phyloP scores from a whole-genome alignment of 2,888 invertebrate species.

The Melitaea athalia region DNA sequence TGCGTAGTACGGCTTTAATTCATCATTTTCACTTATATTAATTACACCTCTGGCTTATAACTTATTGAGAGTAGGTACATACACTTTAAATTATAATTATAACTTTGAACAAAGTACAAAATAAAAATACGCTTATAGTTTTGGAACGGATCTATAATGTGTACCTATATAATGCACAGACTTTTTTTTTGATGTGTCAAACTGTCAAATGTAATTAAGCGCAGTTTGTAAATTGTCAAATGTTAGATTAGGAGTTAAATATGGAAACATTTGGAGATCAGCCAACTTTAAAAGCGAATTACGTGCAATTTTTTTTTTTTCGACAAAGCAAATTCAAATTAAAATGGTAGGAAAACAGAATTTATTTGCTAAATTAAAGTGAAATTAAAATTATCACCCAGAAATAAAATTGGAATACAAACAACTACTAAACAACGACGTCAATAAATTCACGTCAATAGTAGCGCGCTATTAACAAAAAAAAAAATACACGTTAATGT shows the following conservation, averaged over 20 bases:
- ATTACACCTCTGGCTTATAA: too few relatives aligned
- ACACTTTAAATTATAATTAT: too few relatives aligned
- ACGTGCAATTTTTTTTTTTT: conserved; percentile 52
- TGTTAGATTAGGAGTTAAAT: conserved; percentile 59
- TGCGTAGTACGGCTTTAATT: too few relatives aligned
- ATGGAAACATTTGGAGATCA: conserved; percentile 59
- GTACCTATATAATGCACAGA: too few relatives aligned
- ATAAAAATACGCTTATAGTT: too few relatives aligned
- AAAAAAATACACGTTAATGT: not conserved
- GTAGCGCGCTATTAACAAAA: not conserved
- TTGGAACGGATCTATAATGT: too few relatives aligned
- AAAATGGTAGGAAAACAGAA: conserved; percentile 30
- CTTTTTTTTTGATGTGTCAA: conserved; percentile 8
- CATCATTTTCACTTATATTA: too few relatives aligned
- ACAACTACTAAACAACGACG: not conserved
- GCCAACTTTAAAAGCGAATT: conserved; percentile 57
- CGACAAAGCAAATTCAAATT: conserved; percentile 38
- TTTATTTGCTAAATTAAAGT: conserved; percentile 14
- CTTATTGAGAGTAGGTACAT: too few relatives aligned
- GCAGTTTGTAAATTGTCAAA: conserved; percentile 47
- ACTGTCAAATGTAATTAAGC: conserved; percentile 35
- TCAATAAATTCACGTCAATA: conserved; percentile 13
- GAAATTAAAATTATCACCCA: conserved; percentile 5
- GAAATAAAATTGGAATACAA: conserved; percentile 15
- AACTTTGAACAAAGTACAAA: too few relatives aligned